Conservation (phyloP, 2,797 vertebrate genomes). For the Macrochelys suwanniensis region DNA sequence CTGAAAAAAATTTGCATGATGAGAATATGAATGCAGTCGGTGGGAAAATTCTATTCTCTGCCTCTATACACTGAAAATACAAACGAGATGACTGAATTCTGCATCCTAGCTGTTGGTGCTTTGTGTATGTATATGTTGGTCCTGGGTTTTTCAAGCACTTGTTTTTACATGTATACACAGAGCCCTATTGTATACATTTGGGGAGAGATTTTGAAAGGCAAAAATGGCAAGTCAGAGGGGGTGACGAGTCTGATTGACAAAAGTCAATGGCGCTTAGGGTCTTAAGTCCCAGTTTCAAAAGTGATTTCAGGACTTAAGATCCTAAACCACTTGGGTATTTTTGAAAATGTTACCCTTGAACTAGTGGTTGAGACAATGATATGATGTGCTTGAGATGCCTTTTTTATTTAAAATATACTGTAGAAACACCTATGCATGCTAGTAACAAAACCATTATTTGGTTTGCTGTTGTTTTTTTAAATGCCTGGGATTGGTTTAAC, state of each 20-base stretch:
- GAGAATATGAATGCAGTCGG: slow-evolving; percentile 39
- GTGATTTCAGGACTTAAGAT: neutral
- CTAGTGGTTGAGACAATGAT: neutral
- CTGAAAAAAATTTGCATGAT: slow-evolving; percentile 47
- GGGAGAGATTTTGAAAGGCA: neutral
- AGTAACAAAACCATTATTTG: neutral
- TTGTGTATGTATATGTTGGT: neutral
- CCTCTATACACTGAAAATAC: slow-evolving; percentile 28
- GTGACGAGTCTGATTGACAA: neutral
- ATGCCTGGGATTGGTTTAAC: neutral
- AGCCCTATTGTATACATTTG: neutral
- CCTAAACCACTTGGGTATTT: neutral
- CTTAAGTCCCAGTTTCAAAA: neutral
- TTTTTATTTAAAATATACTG: neutral
- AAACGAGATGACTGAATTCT: slow-evolving; percentile 32
- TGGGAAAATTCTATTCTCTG: slow-evolving; percentile 10
- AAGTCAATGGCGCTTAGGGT: neutral
- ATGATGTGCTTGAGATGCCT: neutral
- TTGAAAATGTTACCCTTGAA: neutral
- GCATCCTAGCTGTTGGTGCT: neutral
- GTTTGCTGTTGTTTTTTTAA: neutral
- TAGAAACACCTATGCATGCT: neutral
- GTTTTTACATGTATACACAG: neutral
- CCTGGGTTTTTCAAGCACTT: neutral
- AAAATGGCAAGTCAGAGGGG: neutral